Conservation (phyloP, 2,113 vertebrate genomes). For the Propithecus coquereli region DNA sequence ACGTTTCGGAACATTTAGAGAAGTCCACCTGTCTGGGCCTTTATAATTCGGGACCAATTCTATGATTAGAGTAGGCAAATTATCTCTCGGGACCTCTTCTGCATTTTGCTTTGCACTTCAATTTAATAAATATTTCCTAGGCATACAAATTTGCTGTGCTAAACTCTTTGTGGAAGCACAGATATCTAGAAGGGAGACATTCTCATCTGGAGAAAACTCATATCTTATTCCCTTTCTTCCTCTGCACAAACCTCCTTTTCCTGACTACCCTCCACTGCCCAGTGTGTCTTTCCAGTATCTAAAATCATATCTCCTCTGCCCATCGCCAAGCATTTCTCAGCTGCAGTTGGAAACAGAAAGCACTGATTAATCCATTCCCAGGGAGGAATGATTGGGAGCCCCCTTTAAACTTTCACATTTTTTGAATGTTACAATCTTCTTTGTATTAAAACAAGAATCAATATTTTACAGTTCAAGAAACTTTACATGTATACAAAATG, state of each 20-base stretch:
- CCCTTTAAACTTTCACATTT: neutral
- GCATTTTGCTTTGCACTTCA: neutral
- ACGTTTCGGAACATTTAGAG: accelerated
- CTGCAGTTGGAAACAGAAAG: neutral
- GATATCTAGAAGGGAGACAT: neutral
- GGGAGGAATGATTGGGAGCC: neutral
- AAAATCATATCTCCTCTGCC: neutral
- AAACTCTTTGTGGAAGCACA: neutral
- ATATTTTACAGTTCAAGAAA: conserved; percentile 79
- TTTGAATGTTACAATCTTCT: conserved; percentile 75
- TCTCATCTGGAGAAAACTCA: neutral
- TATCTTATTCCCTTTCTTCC: neutral
- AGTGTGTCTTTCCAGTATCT: neutral
- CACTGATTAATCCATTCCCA: neutral
- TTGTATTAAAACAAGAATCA: conserved; percentile 79
- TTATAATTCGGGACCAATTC: neutral
- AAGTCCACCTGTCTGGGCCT: neutral
- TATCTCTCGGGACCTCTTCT: neutral
- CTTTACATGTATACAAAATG: conserved; percentile 79
- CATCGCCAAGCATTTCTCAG: neutral
- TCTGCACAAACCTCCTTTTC: neutral
- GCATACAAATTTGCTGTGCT: too few species aligned
- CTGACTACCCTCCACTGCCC: neutral
- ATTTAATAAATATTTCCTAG: neutral
- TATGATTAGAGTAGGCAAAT: neutral